Evolutionary conservation across 2,113 vertebrate genomes (phyloP), one percentile per base, ranked within the genome.

Genomic region (Ptychochromis oligacanthus): DNA sequence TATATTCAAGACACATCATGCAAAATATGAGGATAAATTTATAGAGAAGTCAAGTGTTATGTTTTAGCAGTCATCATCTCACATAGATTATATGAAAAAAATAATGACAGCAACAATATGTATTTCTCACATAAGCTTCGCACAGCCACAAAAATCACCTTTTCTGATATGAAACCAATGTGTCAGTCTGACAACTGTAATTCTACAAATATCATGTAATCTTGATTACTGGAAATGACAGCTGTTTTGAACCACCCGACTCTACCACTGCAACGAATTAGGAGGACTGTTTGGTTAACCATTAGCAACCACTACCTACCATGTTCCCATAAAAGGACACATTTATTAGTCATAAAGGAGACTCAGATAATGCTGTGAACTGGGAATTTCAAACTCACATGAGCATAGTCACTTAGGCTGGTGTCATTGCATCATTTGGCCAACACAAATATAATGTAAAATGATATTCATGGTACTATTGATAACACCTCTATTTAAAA

Each of bases 301-400:
- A 89, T 93, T 92, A 74, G 60, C 87, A 58, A 38, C 24, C 4
- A n/a, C 26, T 22, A 20, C 7, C 2, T 26, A 38, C 18, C 60
- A 86, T 20, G 55, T 81, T 79, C 20, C 78, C 22, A 85, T 81
- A 61, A 85, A 77, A 64, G 38, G 1, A 13, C 22, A 74, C 1
- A 11, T 62, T 72, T 81, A 86, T 64, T 62, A 65, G 49, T 80
- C 64, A 88, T 77, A 87, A 89, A 87, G 54, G 12, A 65, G 22
- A 62, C 1, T 18, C 24, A 36, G 18, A 17, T 9, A 34, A n/a
- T 55, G 26, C 18, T 20, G 38, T 52, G 18, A 75, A 65, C 8
- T 5, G 3, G 4, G 38, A 58, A 46, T 24, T 22, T 79, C 7
- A 78, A 36, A 67, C 7, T 52, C 15, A 58, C 4, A 67, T 3